A percentile compares a stretch with the other conserved stretches of the same genome.
phyloP scores from a whole-genome alignment of 2,113 vertebrate genomes.

The Ancistrus triradiatus region DNA sequence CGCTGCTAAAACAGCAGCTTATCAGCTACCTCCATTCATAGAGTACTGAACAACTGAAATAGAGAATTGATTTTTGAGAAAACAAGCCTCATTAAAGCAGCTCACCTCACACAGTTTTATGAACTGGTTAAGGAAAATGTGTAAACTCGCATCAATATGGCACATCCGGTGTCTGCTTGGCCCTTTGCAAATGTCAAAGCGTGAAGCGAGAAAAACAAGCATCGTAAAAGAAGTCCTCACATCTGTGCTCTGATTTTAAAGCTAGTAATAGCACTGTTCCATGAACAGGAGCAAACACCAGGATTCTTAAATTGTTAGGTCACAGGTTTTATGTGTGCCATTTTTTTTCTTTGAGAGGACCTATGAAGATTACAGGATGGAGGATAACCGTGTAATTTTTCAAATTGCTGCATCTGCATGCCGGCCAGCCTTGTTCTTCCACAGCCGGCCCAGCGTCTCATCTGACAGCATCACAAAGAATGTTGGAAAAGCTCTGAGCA shows the following conservation, averaged over 20 bases:
- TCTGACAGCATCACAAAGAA: slow-evolving; percentile 39
- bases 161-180: slow-evolving; percentile 23
- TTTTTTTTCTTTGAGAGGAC: slow-evolving; percentile 49
- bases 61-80: slow-evolving; percentile 27
- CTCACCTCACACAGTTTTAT: slow-evolving; percentile 36
- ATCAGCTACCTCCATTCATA: slow-evolving; percentile 25
- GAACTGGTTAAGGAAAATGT: slow-evolving; percentile 41
- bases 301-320: slow-evolving; percentile 62
- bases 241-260: slow-evolving; percentile 60
- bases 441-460: slow-evolving; percentile 45
- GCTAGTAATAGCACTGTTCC: slow-evolving; percentile 56
- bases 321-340: slow-evolving; percentile 46
- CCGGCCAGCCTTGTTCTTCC: slow-evolving; percentile 45
- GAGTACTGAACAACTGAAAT: slow-evolving; percentile 23
- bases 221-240: slow-evolving; percentile 56
- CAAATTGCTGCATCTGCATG: slow-evolving; percentile 56
- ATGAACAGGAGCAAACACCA: slow-evolving; percentile 49
- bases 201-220: slow-evolving; percentile 47
- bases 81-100: slow-evolving; percentile 25
- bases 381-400: slow-evolving; percentile 60
- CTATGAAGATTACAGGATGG: slow-evolving; percentile 59
- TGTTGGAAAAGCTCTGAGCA: slow-evolving; percentile 6
- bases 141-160: slow-evolving; percentile 33
- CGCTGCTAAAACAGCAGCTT: slow-evolving; percentile 52
- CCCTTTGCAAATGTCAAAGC: slow-evolving; percentile 39